A percentile compares a stretch with the other conserved stretches of the same genome.
Conservation (phyloP, 2,888 invertebrate species). For the Pollenia labialis region DNA sequence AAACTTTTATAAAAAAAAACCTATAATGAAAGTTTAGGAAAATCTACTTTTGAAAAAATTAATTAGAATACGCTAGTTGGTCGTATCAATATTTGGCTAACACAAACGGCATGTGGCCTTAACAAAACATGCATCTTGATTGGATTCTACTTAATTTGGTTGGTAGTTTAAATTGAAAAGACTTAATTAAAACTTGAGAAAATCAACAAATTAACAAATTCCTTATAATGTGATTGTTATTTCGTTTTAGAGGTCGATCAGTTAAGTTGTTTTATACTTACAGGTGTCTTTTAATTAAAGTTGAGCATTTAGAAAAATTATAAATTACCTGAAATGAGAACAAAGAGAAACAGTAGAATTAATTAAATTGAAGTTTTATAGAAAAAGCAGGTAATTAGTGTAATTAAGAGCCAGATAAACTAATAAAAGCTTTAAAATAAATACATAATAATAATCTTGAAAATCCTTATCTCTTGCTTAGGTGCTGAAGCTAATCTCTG, state of each 20-base stretch:
- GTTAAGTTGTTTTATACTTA: slow-evolving; percentile 31
- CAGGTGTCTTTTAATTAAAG: neutral
- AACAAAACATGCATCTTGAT: slow-evolving; percentile 20
- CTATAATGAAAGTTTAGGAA: slow-evolving; percentile 39
- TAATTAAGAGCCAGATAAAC: too few species aligned
- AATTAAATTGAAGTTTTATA: neutral
- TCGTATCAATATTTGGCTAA: neutral
- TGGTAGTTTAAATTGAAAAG: slow-evolving; percentile 24
- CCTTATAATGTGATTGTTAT: neutral
- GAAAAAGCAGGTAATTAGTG: neutral
- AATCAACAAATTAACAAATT: neutral
- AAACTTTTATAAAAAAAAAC: neutral
- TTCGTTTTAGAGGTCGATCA: neutral
- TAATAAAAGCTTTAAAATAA: too few species aligned
- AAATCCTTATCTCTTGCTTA: too few species aligned
- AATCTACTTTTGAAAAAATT: slow-evolving; percentile 24
- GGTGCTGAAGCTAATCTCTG: too few species aligned
- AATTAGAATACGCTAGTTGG: slow-evolving; percentile 36
- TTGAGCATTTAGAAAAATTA: neutral
- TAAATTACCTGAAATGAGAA: slow-evolving; percentile 47
- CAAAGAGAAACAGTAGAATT: neutral
- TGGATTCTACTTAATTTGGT: neutral
- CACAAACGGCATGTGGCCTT: slow-evolving; percentile 16
- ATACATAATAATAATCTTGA: too few species aligned
- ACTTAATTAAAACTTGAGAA: slow-evolving; percentile 36